Percentiles rank a stretch among this genome's conserved stretches.
Conservation (phyloP, 2,797 vertebrate genomes). For the Erethizon dorsatum region DNA sequence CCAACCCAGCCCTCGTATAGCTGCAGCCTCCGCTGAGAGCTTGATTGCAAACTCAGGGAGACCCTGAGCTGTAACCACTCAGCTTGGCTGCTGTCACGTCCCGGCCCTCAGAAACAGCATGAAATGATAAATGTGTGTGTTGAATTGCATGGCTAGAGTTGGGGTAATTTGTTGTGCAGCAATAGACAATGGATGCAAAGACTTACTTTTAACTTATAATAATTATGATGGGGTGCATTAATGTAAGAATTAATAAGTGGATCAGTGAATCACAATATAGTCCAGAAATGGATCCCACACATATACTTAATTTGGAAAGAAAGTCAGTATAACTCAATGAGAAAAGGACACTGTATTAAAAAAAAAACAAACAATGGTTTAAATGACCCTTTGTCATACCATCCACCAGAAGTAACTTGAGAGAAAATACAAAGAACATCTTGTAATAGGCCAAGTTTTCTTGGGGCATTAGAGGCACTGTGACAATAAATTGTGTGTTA, state of each 20-base stretch:
- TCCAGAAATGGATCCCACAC: not conserved
- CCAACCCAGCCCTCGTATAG: not conserved
- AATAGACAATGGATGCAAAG: slow-evolving; percentile 1
- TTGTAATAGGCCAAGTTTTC: not conserved
- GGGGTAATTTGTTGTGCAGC: not conserved
- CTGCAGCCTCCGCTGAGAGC: not conserved
- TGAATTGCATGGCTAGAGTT: not conserved
- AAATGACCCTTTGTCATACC: not conserved
- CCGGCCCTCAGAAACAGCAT: not conserved
- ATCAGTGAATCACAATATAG: not conserved
- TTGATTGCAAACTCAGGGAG: not conserved
- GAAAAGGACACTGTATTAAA: not conserved
- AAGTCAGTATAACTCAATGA: slow-evolving; percentile 17
- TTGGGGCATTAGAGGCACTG: not conserved
- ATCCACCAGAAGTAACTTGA: not conserved
- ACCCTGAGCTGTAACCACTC: not conserved
- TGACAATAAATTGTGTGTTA: not conserved
- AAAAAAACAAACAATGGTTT: not conserved
- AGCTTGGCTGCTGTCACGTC: not conserved
- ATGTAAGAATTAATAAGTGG: not conserved
- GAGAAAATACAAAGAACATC: not conserved
- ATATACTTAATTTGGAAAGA: slow-evolving; percentile 12
- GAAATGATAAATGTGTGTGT: not conserved
- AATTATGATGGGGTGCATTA: not conserved
- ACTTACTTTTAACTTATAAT: not conserved